phyloP scores from a whole-genome alignment of 2,888 invertebrate genomes.

The Pristionchus maxplancki region DNA sequence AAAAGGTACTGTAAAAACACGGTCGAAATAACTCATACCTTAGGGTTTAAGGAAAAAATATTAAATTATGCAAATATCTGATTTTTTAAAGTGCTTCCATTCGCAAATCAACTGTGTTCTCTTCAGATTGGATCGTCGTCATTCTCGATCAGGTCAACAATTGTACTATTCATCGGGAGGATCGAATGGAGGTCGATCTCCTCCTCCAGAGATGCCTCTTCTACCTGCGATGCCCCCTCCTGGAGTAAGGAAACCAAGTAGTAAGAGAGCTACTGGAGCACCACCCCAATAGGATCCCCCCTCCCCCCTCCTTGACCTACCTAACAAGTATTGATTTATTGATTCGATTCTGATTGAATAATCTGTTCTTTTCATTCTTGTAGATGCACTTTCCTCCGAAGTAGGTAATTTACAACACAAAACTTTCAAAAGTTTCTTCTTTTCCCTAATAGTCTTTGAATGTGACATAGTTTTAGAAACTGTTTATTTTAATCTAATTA shows the following conservation, averaged over 20 bases:
- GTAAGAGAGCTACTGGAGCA: slow-evolving; percentile 51
- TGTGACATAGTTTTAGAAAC: slow-evolving; percentile 43
- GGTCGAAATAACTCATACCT: too few species aligned
- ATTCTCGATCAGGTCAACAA: slow-evolving; percentile 53
- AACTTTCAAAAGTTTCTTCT: background rate
- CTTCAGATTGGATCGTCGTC: slow-evolving; percentile 45
- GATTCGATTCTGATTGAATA: slow-evolving; percentile 36
- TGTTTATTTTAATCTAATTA: slow-evolving; percentile 32
- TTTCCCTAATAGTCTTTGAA: slow-evolving; percentile 14
- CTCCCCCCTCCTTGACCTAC: background rate
- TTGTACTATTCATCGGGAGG: slow-evolving; percentile 67
- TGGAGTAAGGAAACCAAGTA: slow-evolving; percentile 59
- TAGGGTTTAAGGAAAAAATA: too few species aligned
- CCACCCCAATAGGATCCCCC: background rate
- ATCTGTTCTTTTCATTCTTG: background rate
- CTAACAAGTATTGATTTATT: slow-evolving; percentile 12
- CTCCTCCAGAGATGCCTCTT: slow-evolving; percentile 66
- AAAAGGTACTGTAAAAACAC: too few species aligned
- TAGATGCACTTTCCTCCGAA: background rate
- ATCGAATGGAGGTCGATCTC: slow-evolving; percentile 65
- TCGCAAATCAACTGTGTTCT: too few species aligned
- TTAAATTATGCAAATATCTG: too few species aligned
- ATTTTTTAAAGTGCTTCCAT: too few species aligned
- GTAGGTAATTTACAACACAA: background rate
- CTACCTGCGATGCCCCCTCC: slow-evolving; percentile 60